Base-by-base conservation (phyloP, 2,888 invertebrate species). In the Caenorhabditis sp. region DNA sequence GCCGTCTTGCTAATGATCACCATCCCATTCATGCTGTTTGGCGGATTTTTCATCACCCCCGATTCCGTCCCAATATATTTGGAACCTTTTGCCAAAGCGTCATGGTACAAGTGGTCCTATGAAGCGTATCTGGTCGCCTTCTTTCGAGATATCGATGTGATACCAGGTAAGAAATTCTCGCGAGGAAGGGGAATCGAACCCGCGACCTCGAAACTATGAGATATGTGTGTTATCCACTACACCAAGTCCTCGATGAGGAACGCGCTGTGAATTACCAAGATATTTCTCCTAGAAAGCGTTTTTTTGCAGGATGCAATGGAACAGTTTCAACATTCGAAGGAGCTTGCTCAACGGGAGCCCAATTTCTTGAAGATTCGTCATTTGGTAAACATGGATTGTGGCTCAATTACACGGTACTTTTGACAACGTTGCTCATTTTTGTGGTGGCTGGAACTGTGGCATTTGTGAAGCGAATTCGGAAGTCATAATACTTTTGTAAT, bases 1-100 rank as follows among this genome's bases (percentile, higher is more conserved):
- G 62, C 70, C 17, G 49, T 72, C 20, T 59, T 72, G 10, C 68
- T 73, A 5, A 61, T 77, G 23, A 59, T 75, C 67, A 31, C 54
- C 27, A 59, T 75, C n/a, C 76, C 76, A n/a, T 57, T 79, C 26
- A 67, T 77, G 67, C 62, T 75, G 94, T 14, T 93, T 94, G 1
- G 95, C 95, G 90, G 93, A 92, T 89, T 74, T 25, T 49, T 74
- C 56, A 76, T 71, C 53, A 58, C 31, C 31, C 68, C 64, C 31
- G 63, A 71, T 21, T 31, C 85, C 3, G 77, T 88, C n/a, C 87
- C 87, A 0, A 69, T 70, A 7, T 88, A 85, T 65, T 85, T 88
- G 60, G 23, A 80, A 36, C 87, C 87, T 82, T 58, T 87, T 25
- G 76, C 87, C 67, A 88, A 87, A 71, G n/a, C 88, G 8, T 88